Conservation (phyloP, 2,797 vertebrate genomes). For the Uromys caudimaculatus region DNA sequence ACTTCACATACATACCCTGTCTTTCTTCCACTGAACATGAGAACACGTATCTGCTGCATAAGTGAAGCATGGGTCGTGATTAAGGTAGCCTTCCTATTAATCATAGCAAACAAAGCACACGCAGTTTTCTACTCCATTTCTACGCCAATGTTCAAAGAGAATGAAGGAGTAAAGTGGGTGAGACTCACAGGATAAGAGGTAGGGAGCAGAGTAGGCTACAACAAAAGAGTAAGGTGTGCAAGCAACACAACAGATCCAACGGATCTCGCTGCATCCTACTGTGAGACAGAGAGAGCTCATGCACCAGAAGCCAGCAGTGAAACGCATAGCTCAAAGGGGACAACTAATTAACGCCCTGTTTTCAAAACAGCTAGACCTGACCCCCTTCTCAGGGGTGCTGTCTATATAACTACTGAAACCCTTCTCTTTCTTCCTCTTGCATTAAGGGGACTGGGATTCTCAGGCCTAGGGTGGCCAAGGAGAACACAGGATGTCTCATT, state of each 20-base stretch:
- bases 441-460: background rate
- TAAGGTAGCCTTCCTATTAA: slow-evolving; percentile 40
- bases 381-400: background rate
- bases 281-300: background rate
- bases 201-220: background rate
- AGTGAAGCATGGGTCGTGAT: slow-evolving; percentile 42
- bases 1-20: background rate
- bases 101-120: background rate
- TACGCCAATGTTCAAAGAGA: slow-evolving; percentile 13
- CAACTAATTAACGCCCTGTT: background rate
- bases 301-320: background rate
- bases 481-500: background rate
- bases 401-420: background rate
- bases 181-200: background rate
- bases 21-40: slow-evolving; percentile 45
- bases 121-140: background rate
- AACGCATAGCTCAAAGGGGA: background rate
- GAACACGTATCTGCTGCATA: background rate
- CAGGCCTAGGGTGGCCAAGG: background rate
- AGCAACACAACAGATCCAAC: background rate
- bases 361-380: background rate
- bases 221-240: background rate
- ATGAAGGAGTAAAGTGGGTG: background rate
- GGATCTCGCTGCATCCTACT: background rate
- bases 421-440: background rate